Conservation (phyloP, 2,113 vertebrate genomes). For the Podarcis cretensis region DNA sequence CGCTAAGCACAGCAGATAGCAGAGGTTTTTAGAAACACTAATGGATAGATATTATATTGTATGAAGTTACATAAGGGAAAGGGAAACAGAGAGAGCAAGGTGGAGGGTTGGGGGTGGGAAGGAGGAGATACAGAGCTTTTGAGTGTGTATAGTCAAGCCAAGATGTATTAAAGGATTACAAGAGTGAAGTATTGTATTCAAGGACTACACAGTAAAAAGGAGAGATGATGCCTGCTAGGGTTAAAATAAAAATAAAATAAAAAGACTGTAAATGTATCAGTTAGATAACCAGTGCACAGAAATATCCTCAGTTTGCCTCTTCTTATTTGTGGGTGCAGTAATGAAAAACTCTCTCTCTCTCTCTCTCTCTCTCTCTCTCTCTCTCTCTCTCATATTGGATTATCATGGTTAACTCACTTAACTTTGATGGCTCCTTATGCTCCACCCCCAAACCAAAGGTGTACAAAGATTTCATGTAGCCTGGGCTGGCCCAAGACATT, state of each 20-base stretch:
- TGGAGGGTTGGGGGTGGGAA: not conserved
- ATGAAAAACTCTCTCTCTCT: constrained; percentile 5
- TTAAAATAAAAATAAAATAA: not conserved
- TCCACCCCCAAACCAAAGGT: not conserved
- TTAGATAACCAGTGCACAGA: constrained; percentile 31
- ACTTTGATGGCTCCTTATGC: not conserved
- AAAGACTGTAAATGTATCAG: constrained; percentile 13
- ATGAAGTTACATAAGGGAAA: constrained; percentile 64
- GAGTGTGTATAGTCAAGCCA: constrained; percentile 25
- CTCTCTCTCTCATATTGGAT: not conserved
- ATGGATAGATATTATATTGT: constrained; percentile 71
- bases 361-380: not conserved
- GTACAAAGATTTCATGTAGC: not conserved
- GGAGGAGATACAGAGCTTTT: constrained; percentile 11
- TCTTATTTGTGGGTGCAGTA: not conserved
- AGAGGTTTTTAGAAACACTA: constrained; percentile 66
- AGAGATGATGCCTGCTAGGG: constrained; percentile 29
- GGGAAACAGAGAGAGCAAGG: not conserved
- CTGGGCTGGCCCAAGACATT: no score
- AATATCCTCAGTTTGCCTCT: not conserved
- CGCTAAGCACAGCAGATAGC: constrained; percentile 57
- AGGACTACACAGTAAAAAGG: constrained; percentile 26
- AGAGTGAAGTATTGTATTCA: constrained; percentile 34
- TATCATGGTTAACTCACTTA: not conserved
- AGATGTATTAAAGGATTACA: constrained; percentile 44